Evolutionary conservation across 64 coral and sea anemone genomes (phyloP), one percentile per base, ranked within the genome.

Genomic region (Trachythela sp.): DNA sequence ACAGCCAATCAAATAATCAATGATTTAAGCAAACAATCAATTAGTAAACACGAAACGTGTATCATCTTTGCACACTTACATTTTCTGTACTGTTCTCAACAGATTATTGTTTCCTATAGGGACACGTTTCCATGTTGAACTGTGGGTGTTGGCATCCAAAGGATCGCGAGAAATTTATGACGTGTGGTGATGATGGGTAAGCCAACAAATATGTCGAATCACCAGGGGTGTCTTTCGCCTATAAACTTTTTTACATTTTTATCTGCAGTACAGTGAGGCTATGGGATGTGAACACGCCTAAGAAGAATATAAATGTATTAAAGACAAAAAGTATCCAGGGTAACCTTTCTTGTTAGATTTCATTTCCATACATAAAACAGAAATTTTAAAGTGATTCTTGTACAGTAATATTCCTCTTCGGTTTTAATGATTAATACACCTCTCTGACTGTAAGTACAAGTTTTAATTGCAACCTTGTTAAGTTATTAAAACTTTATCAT

Each of bases 161-260:
- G 91, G 39, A 56, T 35, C 91, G 92, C 33, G 96, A 99, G 15
- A 89, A 99, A 48, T 99, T 99, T 35, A 93, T 99, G 29, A 91
- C 96, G 0, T 99, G 96, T 83, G 93, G 91, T 58, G 91, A 99
- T 95, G 96, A 99, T 89, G 96, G 96, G 96, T 99, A 54, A 49
- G 91, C 48, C 54, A 8, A 33, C 20, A 49, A 33, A 33, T 20
- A 13, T 2, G 15, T 11, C 14, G 30, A 17, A 31, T 29, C 30
- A 30, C 24, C 85, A 0, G 30, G 10, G 18, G 18, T 50, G 38
- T 36, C 45, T 27, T 38, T 75, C 11, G 45, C 27, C 50, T 18
- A n/a, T n/a, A 72, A 72, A 31, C 68, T 30, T 36, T 29, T 80
- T 80, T 30, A 13, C 35, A n/a, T 80, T 15, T 10, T 30, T 18